Base-by-base conservation (phyloP, 2,113 vertebrate species). In the Trogon surrucura region DNA sequence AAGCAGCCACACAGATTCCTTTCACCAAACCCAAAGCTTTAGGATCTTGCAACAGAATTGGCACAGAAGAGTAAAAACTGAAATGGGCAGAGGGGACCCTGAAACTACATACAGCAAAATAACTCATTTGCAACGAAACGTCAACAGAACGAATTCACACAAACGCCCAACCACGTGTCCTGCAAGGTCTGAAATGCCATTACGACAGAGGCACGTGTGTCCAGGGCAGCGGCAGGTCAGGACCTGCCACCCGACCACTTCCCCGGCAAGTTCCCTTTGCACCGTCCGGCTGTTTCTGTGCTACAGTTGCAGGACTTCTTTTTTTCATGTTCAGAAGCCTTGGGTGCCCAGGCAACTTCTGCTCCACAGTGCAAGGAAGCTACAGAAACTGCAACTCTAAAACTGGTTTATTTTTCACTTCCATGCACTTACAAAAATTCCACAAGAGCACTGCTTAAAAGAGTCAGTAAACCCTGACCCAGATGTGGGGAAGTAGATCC, bases 301-400 rank as follows among this genome's bases (percentile, higher is more conserved):
- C 3, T 4, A 80, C 4, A 54, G 61, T 0, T 4, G 66, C 4
- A 60, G 77, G 61, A 13, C 27, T 83, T 74, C 23, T 75, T 51
- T 67, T 72, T 21, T 45, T 34, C 45, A 30, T 13, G 8, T n/a
- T 61, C 47, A 47, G 80, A 78, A 95, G 89, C 61, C 73, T 22
- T 32, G 25, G 93, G 91, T 97, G 80, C 91, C 86, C 48, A 48
- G 77, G 85, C 88, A 94, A 94, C 97, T 62, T 44, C 20, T 47
- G 80, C 80, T 89, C 95, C 9, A 26, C 79, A 85, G 80, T 5
- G 16, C 34, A 50, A 89, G 71, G 54, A 85, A 87, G 29, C 66
- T 26, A 57, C 34, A 5, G 30, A 69, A 86, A 16, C 48, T 56
- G 34, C 5, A 64, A 48, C 86, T 95, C 87, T 2, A 75, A 66